Base-by-base conservation (phyloP, 2,888 invertebrate genomes). In the Petrolisthes manimaculis region DNA sequence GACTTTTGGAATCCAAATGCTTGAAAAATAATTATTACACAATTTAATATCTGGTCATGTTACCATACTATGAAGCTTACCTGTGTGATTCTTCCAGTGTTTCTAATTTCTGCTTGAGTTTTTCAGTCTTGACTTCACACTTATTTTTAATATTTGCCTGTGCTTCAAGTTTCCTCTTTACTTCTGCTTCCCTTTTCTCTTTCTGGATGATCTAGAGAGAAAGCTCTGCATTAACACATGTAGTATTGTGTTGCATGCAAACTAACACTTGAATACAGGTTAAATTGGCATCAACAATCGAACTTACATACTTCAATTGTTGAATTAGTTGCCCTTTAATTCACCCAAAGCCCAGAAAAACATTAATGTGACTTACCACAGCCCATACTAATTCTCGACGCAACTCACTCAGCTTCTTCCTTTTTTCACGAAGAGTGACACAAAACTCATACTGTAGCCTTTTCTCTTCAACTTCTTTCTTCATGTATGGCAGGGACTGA, bases 381-480 rank as follows among this genome's bases (percentile, higher is more conserved):
- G 89, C 84, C 90, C 90, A 90, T 5, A 71, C 79, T 24, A 90
- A 84, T 77, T 90, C 86, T 71, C 51, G 67, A 4, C 87, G 77
- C 51, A 90, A 75, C 3, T 67, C 67, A 6, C 9, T n/a, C 69
- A 84, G 71, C 67, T 81, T 89, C 14, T 85, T 56, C 51, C 83
- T 54, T 21, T 87, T 86, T 8, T 83, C 61, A 54, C 71, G 54
- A 5, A 86, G 83, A 21, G 24, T 79, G 5, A 85, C 51, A 69
- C 79, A 77, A 53, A 80, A 79, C 54, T 89, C 75, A 67, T 83
- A 79, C 67, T 87, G 79, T 9, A 24, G 8, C 6, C 82, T 71
- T 56, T 83, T 83, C 12, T 69, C 67, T 53, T 86, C 84, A 18
- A 89, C 71, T 74, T 89, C 89, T 67, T 71, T 89, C 74, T 87